Percentiles rank a stretch among this genome's conserved stretches.
Evolutionary conservation across 2,888 invertebrate genomes (phyloP).

Genomic region (Drosophila mercatorum): DNA sequence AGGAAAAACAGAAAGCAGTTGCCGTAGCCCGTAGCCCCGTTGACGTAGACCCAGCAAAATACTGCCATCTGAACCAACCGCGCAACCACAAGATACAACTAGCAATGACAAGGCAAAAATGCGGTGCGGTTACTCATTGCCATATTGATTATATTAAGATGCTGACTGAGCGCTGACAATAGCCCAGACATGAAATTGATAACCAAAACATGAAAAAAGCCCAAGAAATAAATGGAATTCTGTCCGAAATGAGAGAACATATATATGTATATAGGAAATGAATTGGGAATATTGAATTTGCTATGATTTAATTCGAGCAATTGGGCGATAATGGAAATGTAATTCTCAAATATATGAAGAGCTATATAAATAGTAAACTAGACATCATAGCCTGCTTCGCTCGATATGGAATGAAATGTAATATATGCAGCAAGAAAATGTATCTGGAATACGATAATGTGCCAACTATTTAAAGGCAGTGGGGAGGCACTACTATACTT

Average conservation of each 20-base stretch:
- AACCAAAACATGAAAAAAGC: conserved; percentile 43
- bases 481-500: too few species aligned
- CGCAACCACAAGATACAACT: conserved; percentile 44
- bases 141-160: conserved; percentile 41
- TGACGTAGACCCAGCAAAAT: neutral
- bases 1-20: conserved; percentile 10
- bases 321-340: neutral
- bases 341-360: neutral
- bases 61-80: conserved; percentile 17
- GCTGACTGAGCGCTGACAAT: conserved; percentile 31
- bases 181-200: conserved; percentile 51
- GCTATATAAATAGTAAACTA: neutral
- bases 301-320: neutral
- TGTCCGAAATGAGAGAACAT: neutral
- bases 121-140: conserved; percentile 53
- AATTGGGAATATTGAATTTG: neutral
- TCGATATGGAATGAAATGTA: too few species aligned
- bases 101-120: conserved; percentile 49
- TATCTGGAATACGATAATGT: too few species aligned
- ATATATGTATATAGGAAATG: neutral
- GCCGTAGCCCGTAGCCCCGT: neutral
- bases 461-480: too few species aligned
- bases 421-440: too few species aligned
- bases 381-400: too few species aligned
- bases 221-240: neutral